A percentile compares a stretch with the other conserved stretches of the same genome.
Conservation (phyloP, 2,797 vertebrate genomes). For the Cyprinella venusta region DNA sequence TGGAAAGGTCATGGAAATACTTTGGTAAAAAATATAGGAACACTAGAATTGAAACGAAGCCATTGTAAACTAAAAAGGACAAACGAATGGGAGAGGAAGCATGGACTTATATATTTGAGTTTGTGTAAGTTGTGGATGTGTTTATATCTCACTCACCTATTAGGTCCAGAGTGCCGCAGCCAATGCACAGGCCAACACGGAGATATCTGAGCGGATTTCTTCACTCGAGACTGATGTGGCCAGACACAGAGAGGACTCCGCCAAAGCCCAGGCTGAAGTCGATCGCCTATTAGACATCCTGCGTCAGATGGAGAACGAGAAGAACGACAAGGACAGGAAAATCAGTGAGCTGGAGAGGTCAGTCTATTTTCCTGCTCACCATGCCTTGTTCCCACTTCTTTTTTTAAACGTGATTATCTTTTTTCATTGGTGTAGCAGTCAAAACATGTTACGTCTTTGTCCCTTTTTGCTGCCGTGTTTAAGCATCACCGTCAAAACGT, state of each 20-base stretch:
- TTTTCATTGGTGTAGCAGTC: background rate
- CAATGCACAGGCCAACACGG: slow-evolving; percentile 91
- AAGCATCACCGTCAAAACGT: slow-evolving; percentile 20
- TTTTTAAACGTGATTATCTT: slow-evolving; percentile 20
- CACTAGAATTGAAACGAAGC: background rate
- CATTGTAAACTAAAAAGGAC: background rate
- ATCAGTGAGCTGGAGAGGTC: slow-evolving; percentile 96
- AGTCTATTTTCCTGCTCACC: slow-evolving; percentile 54
- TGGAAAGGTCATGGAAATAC: background rate
- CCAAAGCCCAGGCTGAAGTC: slow-evolving; percentile 95
- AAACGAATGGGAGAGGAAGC: background rate
- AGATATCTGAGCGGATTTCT: slow-evolving; percentile 87
- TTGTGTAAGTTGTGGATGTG: slow-evolving; percentile 22
- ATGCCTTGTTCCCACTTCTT: background rate
- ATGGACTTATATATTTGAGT: background rate
- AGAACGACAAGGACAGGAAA: slow-evolving; percentile 98
- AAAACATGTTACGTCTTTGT: slow-evolving; percentile 23
- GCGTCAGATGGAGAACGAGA: slow-evolving; percentile 98
- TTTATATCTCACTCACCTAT: slow-evolving; percentile 21
- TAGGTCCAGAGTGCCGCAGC: slow-evolving; percentile 90
- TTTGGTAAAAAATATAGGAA: background rate
- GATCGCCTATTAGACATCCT: slow-evolving; percentile 96
- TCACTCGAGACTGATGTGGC: slow-evolving; percentile 89
- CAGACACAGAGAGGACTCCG: slow-evolving; percentile 87
- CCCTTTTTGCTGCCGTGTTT: slow-evolving; percentile 13